A percentile compares a stretch with the other conserved stretches of the same genome.
Conservation (phyloP, 2,797 vertebrate genomes). For the Clarias pachynema region DNA sequence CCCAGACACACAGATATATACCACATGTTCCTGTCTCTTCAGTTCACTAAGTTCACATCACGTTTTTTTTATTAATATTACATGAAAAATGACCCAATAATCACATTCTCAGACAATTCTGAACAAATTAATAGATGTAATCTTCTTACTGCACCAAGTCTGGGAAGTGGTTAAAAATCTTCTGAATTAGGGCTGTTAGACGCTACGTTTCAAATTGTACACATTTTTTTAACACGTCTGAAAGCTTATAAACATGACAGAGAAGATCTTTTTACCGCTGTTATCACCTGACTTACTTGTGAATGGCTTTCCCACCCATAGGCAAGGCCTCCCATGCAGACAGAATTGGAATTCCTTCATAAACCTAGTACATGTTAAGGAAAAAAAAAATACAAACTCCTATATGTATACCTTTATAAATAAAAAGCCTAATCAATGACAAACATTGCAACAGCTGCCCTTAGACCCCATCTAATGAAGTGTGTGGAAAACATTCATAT, state of each 20-base stretch:
- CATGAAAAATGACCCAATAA: neutral
- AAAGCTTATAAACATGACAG: neutral
- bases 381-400: neutral
- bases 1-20: neutral
- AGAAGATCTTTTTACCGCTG: slow-evolving; percentile 29
- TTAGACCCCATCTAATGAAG: neutral
- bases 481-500: neutral
- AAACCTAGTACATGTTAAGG: slow-evolving; percentile 84
- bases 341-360: slow-evolving; percentile 92
- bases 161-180: neutral
- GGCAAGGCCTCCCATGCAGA: slow-evolving; percentile 95
- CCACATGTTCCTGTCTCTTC: neutral
- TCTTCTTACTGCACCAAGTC: neutral
- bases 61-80: neutral
- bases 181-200: neutral
- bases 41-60: too few species aligned
- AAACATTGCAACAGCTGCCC: neutral
- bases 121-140: neutral
- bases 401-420: neutral
- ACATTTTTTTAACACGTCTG: neutral
- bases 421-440: neutral
- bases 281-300: slow-evolving; percentile 82
- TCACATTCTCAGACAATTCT: neutral
- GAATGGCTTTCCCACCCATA: slow-evolving; percentile 92
- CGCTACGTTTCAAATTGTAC: neutral